Conservation (phyloP, 2,888 invertebrate species). For the Pheosia gnoma region DNA sequence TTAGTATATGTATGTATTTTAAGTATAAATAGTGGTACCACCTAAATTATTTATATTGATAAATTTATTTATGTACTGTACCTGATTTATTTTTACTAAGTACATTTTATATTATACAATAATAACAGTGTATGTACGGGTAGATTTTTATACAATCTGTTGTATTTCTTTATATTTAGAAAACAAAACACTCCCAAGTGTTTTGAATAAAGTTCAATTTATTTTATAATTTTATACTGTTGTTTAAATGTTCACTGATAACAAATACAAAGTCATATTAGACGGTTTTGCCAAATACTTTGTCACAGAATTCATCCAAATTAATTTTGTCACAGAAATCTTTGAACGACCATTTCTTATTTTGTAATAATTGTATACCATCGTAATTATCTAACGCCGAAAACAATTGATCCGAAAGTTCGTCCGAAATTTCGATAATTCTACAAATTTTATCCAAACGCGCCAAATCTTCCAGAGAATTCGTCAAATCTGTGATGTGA, state of each 20-base stretch:
- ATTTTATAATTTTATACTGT: slow-evolving; percentile 24
- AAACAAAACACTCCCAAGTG: slow-evolving; percentile 36
- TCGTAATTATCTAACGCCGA: slow-evolving; percentile 50
- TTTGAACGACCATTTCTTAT: slow-evolving; percentile 71
- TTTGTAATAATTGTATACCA: slow-evolving; percentile 15
- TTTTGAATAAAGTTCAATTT: slow-evolving; percentile 37
- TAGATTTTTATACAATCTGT: slow-evolving; percentile 14
- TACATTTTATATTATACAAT: neutral
- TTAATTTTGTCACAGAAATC: slow-evolving; percentile 73
- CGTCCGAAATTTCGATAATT: slow-evolving; percentile 79
- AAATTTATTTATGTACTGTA: neutral
- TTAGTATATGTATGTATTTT: too few species aligned
- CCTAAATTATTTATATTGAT: too few species aligned
- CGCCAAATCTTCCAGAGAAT: slow-evolving; percentile 68
- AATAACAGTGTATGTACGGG: neutral
- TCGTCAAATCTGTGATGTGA: slow-evolving; percentile 65
- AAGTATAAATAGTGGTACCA: too few species aligned
- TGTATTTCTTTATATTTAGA: slow-evolving; percentile 9
- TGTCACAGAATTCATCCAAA: slow-evolving; percentile 73
- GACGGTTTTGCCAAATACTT: slow-evolving; percentile 57
- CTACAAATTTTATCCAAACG: slow-evolving; percentile 74
- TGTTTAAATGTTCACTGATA: slow-evolving; percentile 28
- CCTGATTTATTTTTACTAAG: neutral
- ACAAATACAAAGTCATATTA: slow-evolving; percentile 13
- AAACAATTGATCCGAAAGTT: slow-evolving; percentile 70